phyloP scores from a whole-genome alignment of 2,888 invertebrate genomes.

The Branchellion lobata region DNA sequence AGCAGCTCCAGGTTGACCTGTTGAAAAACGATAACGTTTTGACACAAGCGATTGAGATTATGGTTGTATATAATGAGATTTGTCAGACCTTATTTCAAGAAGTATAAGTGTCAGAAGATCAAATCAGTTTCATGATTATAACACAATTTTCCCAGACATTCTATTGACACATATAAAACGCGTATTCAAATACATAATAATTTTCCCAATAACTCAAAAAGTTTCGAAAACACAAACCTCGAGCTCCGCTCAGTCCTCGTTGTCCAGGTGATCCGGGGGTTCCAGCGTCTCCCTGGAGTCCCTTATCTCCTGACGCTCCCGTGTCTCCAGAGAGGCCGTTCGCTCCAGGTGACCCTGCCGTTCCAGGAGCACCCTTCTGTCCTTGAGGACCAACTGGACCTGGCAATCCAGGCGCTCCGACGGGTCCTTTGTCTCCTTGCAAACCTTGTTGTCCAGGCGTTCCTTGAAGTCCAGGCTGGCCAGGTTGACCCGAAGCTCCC shows the following conservation, averaged over 20 bases:
- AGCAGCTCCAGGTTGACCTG: constrained; percentile 47
- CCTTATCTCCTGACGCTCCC: constrained; percentile 43
- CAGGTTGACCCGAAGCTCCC: constrained; percentile 59
- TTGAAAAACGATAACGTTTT: too few relatives aligned
- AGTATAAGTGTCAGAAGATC: too few relatives aligned
- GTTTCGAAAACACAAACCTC: background rate
- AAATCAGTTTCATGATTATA: too few relatives aligned
- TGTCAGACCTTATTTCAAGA: too few relatives aligned
- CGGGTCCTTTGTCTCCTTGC: constrained; percentile 36
- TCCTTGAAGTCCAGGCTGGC: constrained; percentile 56
- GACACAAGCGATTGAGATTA: too few relatives aligned
- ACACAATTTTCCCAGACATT: too few relatives aligned
- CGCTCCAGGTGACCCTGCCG: constrained; percentile 44
- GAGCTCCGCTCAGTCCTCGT: constrained; percentile 10
- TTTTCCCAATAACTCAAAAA: too few relatives aligned
- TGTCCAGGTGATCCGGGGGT: constrained; percentile 28
- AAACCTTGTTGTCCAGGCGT: constrained; percentile 44
- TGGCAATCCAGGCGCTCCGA: constrained; percentile 46
- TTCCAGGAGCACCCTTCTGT: background rate
- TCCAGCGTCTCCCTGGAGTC: constrained; percentile 28
- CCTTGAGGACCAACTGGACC: constrained; percentile 48
- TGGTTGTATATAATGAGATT: too few relatives aligned
- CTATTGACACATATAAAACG: too few relatives aligned
- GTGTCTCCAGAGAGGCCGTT: constrained; percentile 45
- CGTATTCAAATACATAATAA: too few relatives aligned